A percentile compares a stretch with the other conserved stretches of the same genome.
Evolutionary conservation across 30 jellyfish, hydroid and myxozoan species (phyloP).

Genomic region (Rhopilema esculentum): DNA sequence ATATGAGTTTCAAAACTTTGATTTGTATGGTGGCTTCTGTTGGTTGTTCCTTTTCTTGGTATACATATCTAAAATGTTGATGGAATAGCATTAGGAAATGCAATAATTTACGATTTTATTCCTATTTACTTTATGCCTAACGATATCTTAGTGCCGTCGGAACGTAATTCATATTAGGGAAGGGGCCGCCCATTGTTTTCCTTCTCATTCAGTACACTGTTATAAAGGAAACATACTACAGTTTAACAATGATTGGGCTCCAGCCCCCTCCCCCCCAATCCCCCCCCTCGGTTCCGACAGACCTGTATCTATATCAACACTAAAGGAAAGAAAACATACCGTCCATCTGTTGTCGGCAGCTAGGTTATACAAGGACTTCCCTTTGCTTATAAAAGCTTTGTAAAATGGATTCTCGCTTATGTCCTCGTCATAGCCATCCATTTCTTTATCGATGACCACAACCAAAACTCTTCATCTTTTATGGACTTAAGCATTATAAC

Average conservation of each 20-base stretch:
- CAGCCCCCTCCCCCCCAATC: no score
- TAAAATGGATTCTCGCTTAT: constrained; percentile 83
- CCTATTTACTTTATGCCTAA: no score
- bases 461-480: not conserved
- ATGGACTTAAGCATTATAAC: not conserved
- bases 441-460: not conserved
- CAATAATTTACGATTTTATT: no score
- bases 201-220: no score
- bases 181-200: no score
- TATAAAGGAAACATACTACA: no score
- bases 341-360: constrained; percentile 89
- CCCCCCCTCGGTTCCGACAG: no score
- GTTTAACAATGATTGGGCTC: no score
- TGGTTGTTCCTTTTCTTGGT: constrained; percentile 94
- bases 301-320: no score
- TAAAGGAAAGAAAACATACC: constrained; percentile 47
- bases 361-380: constrained; percentile 57
- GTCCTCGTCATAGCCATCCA: constrained; percentile 92
- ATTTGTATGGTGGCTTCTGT: constrained; percentile 53
- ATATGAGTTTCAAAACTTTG: constrained; percentile 83
- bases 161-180: no score
- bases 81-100: not conserved
- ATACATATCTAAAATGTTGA: constrained; percentile 75
- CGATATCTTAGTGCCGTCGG: no score
- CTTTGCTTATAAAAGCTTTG: constrained; percentile 80